A percentile compares a stretch with the other conserved stretches of the same genome.
Conservation (phyloP, 1,140 invertebrate species). For the Saccostrea glomerata region DNA sequence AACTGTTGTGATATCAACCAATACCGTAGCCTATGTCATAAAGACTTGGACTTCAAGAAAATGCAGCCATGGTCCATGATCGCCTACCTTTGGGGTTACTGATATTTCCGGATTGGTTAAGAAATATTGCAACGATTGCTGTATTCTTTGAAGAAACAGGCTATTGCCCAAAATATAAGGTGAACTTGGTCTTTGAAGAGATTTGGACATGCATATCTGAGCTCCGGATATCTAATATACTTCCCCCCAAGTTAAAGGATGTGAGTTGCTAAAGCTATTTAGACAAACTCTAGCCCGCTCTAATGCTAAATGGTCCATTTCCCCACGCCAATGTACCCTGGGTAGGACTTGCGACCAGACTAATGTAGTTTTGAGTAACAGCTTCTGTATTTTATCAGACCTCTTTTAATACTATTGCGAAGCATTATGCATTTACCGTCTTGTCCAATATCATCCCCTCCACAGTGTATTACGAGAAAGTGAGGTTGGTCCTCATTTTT, state of each 20-base stretch:
- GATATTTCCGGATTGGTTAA: not conserved
- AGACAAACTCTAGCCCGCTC: not conserved
- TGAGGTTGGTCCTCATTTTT: conserved; percentile 22
- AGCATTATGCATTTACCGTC: not conserved
- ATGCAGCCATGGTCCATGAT: too few species aligned
- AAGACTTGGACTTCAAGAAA: too few species aligned
- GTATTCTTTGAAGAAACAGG: not conserved
- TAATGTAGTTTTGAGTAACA: not conserved
- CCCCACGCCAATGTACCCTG: conserved; percentile 19
- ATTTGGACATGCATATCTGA: not conserved
- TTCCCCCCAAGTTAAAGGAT: not conserved
- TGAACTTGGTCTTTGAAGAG: not conserved
- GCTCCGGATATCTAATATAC: not conserved
- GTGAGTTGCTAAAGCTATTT: not conserved
- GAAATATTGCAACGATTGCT: not conserved
- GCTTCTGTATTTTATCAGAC: not conserved
- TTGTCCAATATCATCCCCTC: conserved; percentile 41
- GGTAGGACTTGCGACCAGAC: conserved; percentile 46
- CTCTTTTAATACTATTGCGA: not conserved
- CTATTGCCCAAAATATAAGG: not conserved
- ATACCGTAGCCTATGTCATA: too few species aligned
- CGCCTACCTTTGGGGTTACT: too few species aligned
- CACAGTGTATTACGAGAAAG: conserved; percentile 30
- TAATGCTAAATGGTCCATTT: not conserved
- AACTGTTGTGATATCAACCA: too few species aligned